Conservation (phyloP, 2,888 invertebrate genomes). For the Eupithecia exiguata region DNA sequence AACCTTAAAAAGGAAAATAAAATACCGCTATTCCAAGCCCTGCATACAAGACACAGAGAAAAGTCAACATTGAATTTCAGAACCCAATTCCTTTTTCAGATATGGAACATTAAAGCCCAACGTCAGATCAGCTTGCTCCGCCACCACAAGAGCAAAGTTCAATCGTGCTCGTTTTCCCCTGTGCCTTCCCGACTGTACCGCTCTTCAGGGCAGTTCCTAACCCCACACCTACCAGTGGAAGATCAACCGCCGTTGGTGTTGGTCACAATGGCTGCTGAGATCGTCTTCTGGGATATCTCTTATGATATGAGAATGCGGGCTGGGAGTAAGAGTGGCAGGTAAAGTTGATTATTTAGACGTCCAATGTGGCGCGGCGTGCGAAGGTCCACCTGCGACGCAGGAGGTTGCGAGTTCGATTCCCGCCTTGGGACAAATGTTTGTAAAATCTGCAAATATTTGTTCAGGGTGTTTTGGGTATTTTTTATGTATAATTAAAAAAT, state of each 20-base stretch:
- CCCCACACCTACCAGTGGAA: constrained; percentile 45
- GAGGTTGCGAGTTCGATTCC: no score
- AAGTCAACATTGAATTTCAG: no score
- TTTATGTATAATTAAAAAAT: no score
- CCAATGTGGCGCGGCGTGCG: no score
- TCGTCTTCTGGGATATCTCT: constrained; percentile 84
- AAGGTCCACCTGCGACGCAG: no score
- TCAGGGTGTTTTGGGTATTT: no score
- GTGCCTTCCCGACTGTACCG: constrained; percentile 66
- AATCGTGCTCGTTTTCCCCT: constrained; percentile 81
- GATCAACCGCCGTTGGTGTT: constrained; percentile 76
- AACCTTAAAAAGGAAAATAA: no score
- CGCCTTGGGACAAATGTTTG: no score
- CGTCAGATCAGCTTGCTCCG: constrained; percentile 69
- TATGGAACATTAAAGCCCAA: constrained; percentile 77
- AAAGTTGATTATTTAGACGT: constrained; percentile 21
- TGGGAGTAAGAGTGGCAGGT: constrained; percentile 60
- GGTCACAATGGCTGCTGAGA: constrained; percentile 83
- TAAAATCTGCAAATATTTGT: no score
- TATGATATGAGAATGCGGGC: constrained; percentile 61
- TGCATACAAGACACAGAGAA: no score
- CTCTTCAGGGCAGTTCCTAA: constrained; percentile 44
- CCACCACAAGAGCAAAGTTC: constrained; percentile 82
- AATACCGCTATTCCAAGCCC: no score
- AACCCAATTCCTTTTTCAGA: constrained; percentile 52